These are phyloP conservation scores for Leucoraja ocellata DNA, from an alignment of 2,797 vertebrate species.

Conservation along the genomic window DNA sequence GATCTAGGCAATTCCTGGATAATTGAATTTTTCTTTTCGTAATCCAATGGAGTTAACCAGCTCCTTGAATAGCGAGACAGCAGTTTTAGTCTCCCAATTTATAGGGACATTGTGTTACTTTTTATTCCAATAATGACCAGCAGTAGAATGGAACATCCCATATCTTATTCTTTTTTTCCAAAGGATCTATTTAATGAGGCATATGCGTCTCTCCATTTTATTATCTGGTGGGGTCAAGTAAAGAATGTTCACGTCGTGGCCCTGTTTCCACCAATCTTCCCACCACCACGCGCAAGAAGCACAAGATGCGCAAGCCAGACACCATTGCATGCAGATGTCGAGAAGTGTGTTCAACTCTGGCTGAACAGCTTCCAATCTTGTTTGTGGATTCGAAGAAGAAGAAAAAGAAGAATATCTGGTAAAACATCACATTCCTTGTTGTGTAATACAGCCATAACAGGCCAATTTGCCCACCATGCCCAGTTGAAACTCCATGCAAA, in stretches of 20 bases:
- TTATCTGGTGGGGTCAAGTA: neutral
- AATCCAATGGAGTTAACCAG: neutral
- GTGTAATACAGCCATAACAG: too few relatives aligned
- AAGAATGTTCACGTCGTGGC: too few relatives aligned
- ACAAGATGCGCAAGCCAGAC: too few relatives aligned
- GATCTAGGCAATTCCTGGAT: neutral
- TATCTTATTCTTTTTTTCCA: neutral
- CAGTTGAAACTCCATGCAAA: too few relatives aligned
- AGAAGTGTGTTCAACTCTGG: too few relatives aligned
- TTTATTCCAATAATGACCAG: neutral
- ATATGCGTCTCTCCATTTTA: neutral
- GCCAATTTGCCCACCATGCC: too few relatives aligned
- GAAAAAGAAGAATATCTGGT: neutral
- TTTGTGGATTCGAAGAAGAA: too few relatives aligned
- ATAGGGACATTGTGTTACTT: neutral
- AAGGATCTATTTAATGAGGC: neutral
- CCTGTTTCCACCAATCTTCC: too few relatives aligned
- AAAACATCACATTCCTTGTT: neutral
- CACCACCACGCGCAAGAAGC: too few relatives aligned
- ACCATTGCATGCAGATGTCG: too few relatives aligned
- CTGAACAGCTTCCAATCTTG: too few relatives aligned
- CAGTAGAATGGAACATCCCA: neutral
- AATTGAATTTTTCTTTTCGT: neutral
- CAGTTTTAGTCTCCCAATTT: neutral
- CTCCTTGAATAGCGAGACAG: neutral